A percentile compares a stretch with the other conserved stretches of the same genome.
Evolutionary conservation across 2,113 vertebrate species (phyloP).

Genomic region (Myiopsitta monachus): DNA sequence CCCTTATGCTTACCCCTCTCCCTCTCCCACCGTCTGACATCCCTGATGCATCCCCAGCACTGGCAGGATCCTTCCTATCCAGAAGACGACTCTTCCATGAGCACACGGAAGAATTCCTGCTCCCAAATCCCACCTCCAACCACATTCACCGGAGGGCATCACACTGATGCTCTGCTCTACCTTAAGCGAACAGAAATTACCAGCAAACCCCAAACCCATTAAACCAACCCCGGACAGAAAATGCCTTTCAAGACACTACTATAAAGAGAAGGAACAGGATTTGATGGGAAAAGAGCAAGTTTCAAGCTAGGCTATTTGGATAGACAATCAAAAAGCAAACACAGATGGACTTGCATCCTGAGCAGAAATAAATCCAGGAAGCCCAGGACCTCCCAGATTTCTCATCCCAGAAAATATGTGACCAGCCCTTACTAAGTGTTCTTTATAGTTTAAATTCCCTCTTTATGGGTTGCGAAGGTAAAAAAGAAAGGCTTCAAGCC

Average conservation of each 20-base stretch:
- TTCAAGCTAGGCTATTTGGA: neutral
- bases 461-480: neutral
- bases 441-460: neutral
- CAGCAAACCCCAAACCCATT: neutral
- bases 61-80: neutral
- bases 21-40: too few relatives aligned
- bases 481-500: neutral
- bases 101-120: neutral
- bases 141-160: neutral
- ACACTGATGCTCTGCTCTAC: neutral
- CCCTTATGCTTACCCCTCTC: too few relatives aligned
- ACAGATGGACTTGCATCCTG: neutral
- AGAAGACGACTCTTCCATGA: neutral
- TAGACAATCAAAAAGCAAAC: neutral
- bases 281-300: neutral
- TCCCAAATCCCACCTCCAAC: neutral
- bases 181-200: neutral
- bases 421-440: neutral
- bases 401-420: neutral
- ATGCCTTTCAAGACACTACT: neutral
- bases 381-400: neutral
- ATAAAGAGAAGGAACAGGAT: neutral
- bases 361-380: neutral
- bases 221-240: neutral
- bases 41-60: too few relatives aligned